Percentiles rank a stretch among this genome's conserved stretches.
These are phyloP conservation scores for Drosophila incognita DNA, from an alignment of 2,888 invertebrate genomes.

Conservation along the genomic window DNA sequence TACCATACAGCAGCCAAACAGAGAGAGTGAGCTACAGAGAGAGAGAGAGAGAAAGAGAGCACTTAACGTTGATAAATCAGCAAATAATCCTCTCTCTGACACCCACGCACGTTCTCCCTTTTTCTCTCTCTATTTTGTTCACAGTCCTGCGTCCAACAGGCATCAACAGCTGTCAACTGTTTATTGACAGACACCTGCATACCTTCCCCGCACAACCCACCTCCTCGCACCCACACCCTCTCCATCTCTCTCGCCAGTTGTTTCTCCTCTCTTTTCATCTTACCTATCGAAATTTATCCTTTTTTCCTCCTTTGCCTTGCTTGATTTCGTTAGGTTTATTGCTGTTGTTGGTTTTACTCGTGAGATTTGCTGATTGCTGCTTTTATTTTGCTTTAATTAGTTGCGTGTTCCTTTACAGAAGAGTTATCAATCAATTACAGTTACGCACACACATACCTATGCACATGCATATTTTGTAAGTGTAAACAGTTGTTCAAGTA, in stretches of 20 bases:
- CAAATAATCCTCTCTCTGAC: slow-evolving; percentile 4
- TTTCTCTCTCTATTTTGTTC: slow-evolving; percentile 5
- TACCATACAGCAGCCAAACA: slow-evolving; percentile 30
- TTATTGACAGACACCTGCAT: slow-evolving; percentile 57
- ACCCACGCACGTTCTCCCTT: background rate
- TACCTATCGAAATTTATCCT: slow-evolving; percentile 45
- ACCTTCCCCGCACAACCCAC: slow-evolving; percentile 8
- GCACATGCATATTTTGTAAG: background rate
- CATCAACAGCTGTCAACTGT: slow-evolving; percentile 75
- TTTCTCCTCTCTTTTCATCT: background rate
- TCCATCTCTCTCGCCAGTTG: background rate
- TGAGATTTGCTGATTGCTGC: slow-evolving; percentile 55
- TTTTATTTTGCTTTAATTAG: slow-evolving; percentile 42
- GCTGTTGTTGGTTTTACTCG: slow-evolving; percentile 22
- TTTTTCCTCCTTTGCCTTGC: slow-evolving; percentile 27
- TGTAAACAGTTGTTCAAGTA: background rate
- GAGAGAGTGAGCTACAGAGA: background rate
- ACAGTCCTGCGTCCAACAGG: slow-evolving; percentile 69
- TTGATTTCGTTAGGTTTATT: slow-evolving; percentile 22
- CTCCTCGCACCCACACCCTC: background rate
- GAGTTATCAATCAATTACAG: slow-evolving; percentile 30
- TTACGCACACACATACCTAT: background rate
- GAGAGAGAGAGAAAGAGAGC: background rate
- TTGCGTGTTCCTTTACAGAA: slow-evolving; percentile 33
- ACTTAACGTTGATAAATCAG: slow-evolving; percentile 30